Evolutionary conservation across 2,888 invertebrate genomes (phyloP), one percentile per base, ranked within the genome.

Genomic region (Colostygia pectinataria): DNA sequence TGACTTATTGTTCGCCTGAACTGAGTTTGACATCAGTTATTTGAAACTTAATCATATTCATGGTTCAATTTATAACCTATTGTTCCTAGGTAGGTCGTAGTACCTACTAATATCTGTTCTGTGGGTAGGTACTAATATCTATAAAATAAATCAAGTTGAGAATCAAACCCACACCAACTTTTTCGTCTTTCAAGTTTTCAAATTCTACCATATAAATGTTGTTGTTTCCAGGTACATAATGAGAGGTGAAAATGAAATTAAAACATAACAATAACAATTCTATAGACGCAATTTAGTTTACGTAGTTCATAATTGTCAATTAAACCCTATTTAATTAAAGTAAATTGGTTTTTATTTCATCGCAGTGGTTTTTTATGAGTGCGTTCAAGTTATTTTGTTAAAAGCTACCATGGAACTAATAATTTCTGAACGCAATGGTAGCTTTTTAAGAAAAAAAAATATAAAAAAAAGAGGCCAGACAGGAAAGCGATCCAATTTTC

Each of bases 361-460:
- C 29, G 18, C 25, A n/a, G 41, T 20, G 4, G 6, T 20, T 6
- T 20, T 24, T 27, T 29, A 53, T 37, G 23, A 66, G 43, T 67
- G 77, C 80, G 73, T 80, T 77, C 77, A 68, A 15, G 14, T 14
- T 15, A 23, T 12, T 43, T 20, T n/a, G 1, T 14, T 2, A 57
- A 45, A 67, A 66, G 2, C 68, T 71, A 71, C 71, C 61, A 69
- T 33, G 12, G 52, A 41, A 15, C 20, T 7, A 24, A 8, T 27
- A 25, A 25, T 52, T 33, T 24, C 4, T 47, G 77, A 80, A 83
- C 79, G 78, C 70, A 61, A 43, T 71, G 52, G 77, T 80, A 82
- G 75, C 55, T 74, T 76, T 63, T 15, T 10, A 10, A 18, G 10
- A 20, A 10, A 33, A 33, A 20, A 20, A 20, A 6, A 20, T 4